Evolutionary conservation across 2,888 invertebrate genomes (phyloP).

Genomic region (Aleiodes alternator): DNA sequence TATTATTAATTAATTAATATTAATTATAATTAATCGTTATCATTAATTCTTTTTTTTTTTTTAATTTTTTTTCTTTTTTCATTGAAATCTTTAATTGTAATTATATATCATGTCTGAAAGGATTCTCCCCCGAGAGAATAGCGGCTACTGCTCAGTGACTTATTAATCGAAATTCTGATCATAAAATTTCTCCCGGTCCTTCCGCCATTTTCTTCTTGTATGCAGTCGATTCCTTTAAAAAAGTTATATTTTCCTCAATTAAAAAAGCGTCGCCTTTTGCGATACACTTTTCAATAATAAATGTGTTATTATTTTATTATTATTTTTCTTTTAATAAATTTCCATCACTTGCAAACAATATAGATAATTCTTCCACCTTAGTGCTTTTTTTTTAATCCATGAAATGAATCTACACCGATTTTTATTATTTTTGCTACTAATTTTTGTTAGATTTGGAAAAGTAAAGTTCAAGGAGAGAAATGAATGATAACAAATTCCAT

Average conservation of each 20-base stretch:
- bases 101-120: conserved; percentile 39
- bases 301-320: conserved; percentile 37
- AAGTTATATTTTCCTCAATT: conserved; percentile 54
- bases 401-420: conserved; percentile 13
- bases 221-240: conserved; percentile 87
- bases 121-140: conserved; percentile 37
- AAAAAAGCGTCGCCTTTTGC: conserved; percentile 41
- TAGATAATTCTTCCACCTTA: background rate
- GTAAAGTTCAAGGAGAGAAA: conserved; percentile 36
- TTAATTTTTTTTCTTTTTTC: conserved; percentile 37
- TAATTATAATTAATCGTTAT: conserved; percentile 45
- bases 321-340: conserved; percentile 9
- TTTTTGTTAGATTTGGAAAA: conserved; percentile 29
- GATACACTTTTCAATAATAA: conserved; percentile 39
- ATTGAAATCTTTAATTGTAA: conserved; percentile 30
- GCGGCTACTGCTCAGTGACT: conserved; percentile 58
- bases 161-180: conserved; percentile 61
- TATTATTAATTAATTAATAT: conserved; percentile 36
- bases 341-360: no score
- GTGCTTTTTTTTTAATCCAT: background rate
- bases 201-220: conserved; percentile 85
- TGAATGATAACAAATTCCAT: background rate
- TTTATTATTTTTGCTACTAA: conserved; percentile 38
- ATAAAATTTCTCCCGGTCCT: conserved; percentile 67
- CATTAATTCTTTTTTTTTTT: conserved; percentile 39